These are phyloP conservation scores for Heliothis peltigera DNA, from an alignment of 2,888 invertebrate genomes.

Conservation along the genomic window DNA sequence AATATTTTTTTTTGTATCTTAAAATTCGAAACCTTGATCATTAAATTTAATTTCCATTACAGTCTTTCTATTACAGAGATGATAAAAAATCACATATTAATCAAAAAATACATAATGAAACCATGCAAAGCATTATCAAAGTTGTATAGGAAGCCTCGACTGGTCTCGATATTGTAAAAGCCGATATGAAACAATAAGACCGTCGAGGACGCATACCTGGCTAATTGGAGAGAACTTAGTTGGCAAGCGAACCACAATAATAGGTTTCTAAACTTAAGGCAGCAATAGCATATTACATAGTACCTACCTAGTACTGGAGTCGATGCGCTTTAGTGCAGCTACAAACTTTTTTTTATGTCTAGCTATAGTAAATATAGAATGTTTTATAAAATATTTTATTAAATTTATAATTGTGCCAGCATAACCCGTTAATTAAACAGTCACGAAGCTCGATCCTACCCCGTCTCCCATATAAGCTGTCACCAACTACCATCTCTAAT, in stretches of 20 bases:
- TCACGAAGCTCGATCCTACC: slow-evolving; percentile 56
- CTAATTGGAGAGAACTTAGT: slow-evolving; percentile 35
- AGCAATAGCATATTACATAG: slow-evolving; percentile 5
- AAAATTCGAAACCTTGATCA: no score
- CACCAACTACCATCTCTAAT: slow-evolving; percentile 71
- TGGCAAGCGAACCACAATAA: slow-evolving; percentile 10
- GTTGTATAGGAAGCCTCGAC: background rate
- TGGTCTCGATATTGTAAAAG: slow-evolving; percentile 4
- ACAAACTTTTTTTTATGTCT: no score
- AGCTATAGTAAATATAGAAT: no score
- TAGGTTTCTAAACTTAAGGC: slow-evolving; percentile 21
- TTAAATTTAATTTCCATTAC: no score
- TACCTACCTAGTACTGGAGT: background rate
- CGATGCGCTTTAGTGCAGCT: no score
- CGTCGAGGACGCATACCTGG: slow-evolving; percentile 23
- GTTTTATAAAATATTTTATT: no score
- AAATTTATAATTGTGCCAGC: no score
- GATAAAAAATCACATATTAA: background rate
- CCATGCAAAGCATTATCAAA: background rate
- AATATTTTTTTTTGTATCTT: no score
- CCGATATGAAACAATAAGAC: slow-evolving; percentile 38
- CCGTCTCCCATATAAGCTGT: slow-evolving; percentile 38
- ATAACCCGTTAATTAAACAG: slow-evolving; percentile 13
- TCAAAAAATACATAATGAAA: background rate
- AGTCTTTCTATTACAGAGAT: no score